Evolutionary conservation across 2,888 invertebrate genomes (phyloP).

Genomic region (Zeuzera pyrina): DNA sequence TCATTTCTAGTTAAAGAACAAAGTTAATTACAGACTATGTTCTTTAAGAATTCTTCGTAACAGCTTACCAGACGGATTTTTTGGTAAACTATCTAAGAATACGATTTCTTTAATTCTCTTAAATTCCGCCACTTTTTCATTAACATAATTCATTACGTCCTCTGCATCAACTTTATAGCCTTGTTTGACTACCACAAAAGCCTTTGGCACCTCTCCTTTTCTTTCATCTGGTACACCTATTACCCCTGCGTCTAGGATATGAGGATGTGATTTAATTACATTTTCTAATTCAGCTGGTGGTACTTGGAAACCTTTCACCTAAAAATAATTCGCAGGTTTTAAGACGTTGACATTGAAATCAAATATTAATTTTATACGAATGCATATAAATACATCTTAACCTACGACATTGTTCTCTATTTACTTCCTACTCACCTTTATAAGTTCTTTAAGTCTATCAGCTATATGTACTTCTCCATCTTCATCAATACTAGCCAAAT

Average conservation of each 20-base stretch:
- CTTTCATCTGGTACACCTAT: conserved; percentile 79
- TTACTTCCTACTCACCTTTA: conserved; percentile 71
- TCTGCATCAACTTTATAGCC: conserved; percentile 50
- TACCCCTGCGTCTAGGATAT: conserved; percentile 85
- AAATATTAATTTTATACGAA: not conserved
- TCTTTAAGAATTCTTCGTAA: conserved; percentile 73
- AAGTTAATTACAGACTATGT: conserved; percentile 22
- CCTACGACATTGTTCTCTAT: not conserved
- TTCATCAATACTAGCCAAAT: conserved; percentile 77
- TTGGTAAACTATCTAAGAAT: conserved; percentile 78
- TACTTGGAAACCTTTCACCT: conserved; percentile 80
- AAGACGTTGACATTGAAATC: not conserved
- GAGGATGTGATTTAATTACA: conserved; percentile 78
- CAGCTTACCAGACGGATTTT: conserved; percentile 83
- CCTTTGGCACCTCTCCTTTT: conserved; percentile 82
- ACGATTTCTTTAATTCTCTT: conserved; percentile 79
- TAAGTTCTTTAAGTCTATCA: conserved; percentile 85
- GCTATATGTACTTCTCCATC: conserved; percentile 77
- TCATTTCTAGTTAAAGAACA: too few relatives aligned
- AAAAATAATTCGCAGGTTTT: conserved; percentile 31
- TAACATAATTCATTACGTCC: conserved; percentile 75
- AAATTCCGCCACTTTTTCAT: conserved; percentile 79
- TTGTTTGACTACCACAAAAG: conserved; percentile 76
- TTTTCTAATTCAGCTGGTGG: conserved; percentile 91
- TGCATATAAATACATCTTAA: not conserved